Evolutionary conservation across 2,113 vertebrate genomes (phyloP).

Genomic region (Heterotis niloticus): DNA sequence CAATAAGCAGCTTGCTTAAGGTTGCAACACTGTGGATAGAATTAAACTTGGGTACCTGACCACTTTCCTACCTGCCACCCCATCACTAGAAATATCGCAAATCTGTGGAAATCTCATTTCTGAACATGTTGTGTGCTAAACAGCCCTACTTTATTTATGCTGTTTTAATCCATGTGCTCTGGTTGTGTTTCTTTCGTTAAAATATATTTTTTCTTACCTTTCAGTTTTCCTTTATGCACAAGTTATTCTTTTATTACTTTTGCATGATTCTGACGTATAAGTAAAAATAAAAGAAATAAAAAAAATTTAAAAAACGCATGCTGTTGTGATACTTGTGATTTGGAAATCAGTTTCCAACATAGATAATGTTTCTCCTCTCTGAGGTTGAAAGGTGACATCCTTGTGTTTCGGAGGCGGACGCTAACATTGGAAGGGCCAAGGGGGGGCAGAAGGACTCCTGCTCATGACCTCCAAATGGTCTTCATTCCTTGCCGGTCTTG

Average conservation of each 20-base stretch:
- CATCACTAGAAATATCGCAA: too few relatives aligned
- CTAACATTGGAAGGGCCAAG: conserved; percentile 67
- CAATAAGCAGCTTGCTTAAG: background rate
- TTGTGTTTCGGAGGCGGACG: conserved; percentile 64
- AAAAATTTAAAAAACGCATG: too few relatives aligned
- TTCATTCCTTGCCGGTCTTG: conserved; percentile 70
- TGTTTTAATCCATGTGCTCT: too few relatives aligned
- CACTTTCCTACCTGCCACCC: too few relatives aligned
- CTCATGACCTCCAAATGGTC: conserved; percentile 73
- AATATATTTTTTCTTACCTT: background rate
- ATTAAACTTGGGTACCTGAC: too few relatives aligned
- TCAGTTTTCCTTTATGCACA: background rate
- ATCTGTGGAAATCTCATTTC: too few relatives aligned
- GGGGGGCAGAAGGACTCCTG: conserved; percentile 56
- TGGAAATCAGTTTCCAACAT: conserved; percentile 33
- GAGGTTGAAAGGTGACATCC: conserved; percentile 60
- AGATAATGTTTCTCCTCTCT: conserved; percentile 50
- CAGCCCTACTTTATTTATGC: too few relatives aligned
- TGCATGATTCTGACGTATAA: too few relatives aligned
- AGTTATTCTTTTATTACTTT: too few relatives aligned
- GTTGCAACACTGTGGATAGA: background rate
- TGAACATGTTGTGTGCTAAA: too few relatives aligned
- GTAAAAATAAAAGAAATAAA: too few relatives aligned
- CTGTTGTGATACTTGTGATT: background rate
- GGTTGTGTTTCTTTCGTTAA: too few relatives aligned